Percentiles rank a stretch among this genome's conserved stretches.
These are phyloP conservation scores for Drosophila seclusa DNA, from an alignment of 2,888 invertebrate species.

Conservation along the genomic window DNA sequence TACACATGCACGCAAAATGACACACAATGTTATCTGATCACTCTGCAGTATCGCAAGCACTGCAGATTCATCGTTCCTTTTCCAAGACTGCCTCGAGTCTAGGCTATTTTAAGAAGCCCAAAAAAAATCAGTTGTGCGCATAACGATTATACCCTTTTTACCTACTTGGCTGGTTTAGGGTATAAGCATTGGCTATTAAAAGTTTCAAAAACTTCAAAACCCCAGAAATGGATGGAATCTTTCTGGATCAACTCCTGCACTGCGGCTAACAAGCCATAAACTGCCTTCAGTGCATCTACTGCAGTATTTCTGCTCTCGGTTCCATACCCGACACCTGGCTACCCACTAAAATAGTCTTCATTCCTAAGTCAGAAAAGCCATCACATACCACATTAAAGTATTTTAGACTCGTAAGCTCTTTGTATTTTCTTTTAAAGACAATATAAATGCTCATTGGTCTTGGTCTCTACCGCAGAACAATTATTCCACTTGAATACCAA, in stretches of 20 bases:
- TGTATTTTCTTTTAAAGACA: background rate
- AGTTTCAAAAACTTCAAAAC: background rate
- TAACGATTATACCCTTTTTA: background rate
- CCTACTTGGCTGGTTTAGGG: background rate
- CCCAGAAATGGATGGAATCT: background rate
- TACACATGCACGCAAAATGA: background rate
- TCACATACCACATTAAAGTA: too few relatives aligned
- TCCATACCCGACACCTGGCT: too few relatives aligned
- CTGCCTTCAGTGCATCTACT: background rate
- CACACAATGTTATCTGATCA: background rate
- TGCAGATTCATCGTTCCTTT: background rate
- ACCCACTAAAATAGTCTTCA: background rate
- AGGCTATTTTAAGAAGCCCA: background rate
- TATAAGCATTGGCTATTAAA: background rate
- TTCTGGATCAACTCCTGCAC: background rate
- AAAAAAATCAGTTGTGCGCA: background rate
- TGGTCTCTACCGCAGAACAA: background rate
- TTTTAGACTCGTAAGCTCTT: background rate
- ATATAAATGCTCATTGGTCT: background rate
- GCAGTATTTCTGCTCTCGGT: too few relatives aligned
- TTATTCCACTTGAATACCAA: background rate
- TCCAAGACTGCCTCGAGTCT: background rate
- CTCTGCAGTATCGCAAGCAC: background rate
- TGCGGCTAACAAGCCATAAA: background rate
- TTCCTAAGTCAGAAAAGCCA: background rate